Conservation (phyloP, 2,888 invertebrate species). For the Synergus itoensis region DNA sequence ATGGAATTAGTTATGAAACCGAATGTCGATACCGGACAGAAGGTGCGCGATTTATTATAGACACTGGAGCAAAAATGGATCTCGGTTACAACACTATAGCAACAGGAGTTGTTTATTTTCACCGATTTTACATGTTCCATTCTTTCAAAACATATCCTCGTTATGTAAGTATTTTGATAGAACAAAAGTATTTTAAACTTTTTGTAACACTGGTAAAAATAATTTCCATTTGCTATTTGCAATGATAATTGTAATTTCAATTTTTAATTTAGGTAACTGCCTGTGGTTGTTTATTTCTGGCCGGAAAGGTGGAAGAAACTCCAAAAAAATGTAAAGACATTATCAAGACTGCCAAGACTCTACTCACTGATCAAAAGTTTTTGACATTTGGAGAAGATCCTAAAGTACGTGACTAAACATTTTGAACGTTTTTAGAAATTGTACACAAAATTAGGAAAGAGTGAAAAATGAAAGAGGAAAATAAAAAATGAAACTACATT, state of each 20-base stretch:
- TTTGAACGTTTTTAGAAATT: slow-evolving; percentile 4
- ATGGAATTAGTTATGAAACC: slow-evolving; percentile 91
- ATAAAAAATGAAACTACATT: neutral
- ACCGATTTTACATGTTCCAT: slow-evolving; percentile 99
- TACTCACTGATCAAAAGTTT: slow-evolving; percentile 91
- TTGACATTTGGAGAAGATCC: slow-evolving; percentile 96
- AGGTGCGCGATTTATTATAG: slow-evolving; percentile 97
- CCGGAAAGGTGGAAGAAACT: slow-evolving; percentile 99
- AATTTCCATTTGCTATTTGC: neutral
- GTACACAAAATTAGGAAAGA: neutral
- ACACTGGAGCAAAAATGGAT: slow-evolving; percentile 94
- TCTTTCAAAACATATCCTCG: slow-evolving; percentile 97
- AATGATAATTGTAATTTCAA: neutral
- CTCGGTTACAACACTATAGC: slow-evolving; percentile 97
- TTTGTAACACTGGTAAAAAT: neutral
- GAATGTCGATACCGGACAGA: slow-evolving; percentile 96
- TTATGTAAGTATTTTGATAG: slow-evolving; percentile 82
- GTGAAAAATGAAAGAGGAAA: too few species aligned
- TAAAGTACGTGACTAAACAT: slow-evolving; percentile 83
- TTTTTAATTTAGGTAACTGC: slow-evolving; percentile 86
- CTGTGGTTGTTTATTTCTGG: slow-evolving; percentile 97
- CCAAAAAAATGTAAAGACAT: slow-evolving; percentile 99
- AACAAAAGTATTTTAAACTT: neutral
- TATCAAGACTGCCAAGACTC: slow-evolving; percentile 90
- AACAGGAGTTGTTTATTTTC: slow-evolving; percentile 98